phyloP scores from a whole-genome alignment of 2,888 invertebrate genomes.

The Macrophya alboannulata region DNA sequence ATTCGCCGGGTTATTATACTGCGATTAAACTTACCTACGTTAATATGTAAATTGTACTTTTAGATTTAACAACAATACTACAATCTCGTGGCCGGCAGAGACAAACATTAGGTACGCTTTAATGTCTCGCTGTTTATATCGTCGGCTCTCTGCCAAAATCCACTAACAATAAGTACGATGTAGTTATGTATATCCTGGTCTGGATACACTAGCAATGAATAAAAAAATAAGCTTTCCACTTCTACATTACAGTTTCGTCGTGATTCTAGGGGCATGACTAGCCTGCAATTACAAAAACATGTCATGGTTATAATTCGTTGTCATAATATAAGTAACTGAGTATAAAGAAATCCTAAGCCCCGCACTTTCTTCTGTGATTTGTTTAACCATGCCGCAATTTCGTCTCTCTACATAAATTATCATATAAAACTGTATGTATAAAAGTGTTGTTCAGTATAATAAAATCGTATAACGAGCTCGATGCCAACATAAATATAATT shows the following conservation, averaged over 20 bases:
- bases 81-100: slow-evolving; percentile 29
- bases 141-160: slow-evolving; percentile 52
- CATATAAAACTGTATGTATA: background rate
- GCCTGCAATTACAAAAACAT: background rate
- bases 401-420: background rate
- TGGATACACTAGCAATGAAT: background rate
- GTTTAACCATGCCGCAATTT: no score
- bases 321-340: background rate
- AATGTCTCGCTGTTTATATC: slow-evolving; percentile 51
- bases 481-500: background rate
- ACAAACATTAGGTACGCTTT: slow-evolving; percentile 38
- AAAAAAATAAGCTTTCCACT: slow-evolving; percentile 18
- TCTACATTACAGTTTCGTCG: background rate
- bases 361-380: background rate
- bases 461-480: background rate
- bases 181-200: slow-evolving; percentile 23
- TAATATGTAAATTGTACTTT: background rate
- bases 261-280: background rate
- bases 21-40: background rate
- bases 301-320: background rate
- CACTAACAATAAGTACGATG: slow-evolving; percentile 41
- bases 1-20: background rate
- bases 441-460: slow-evolving; percentile 11
- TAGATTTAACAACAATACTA: slow-evolving; percentile 32
- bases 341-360: background rate